Evolutionary conservation across 1,140 invertebrate genomes (phyloP).

Genomic region (Ceratitis capitata): DNA sequence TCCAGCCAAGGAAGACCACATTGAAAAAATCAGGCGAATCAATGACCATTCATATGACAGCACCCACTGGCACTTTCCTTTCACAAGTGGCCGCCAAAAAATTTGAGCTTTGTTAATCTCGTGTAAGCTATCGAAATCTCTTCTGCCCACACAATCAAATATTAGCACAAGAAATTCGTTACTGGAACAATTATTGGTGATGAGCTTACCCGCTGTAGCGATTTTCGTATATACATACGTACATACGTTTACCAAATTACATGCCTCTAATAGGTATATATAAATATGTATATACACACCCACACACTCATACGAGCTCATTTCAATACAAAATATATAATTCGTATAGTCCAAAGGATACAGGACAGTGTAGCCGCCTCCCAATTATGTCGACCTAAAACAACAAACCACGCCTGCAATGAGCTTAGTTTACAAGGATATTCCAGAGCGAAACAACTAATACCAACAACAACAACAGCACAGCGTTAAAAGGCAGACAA

Average conservation of each 20-base stretch:
- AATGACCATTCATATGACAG: too few species aligned
- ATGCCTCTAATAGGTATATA: too few species aligned
- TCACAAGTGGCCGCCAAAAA: too few species aligned
- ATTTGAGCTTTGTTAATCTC: neutral
- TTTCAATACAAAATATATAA: neutral
- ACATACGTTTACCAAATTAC: too few species aligned
- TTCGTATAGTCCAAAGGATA: neutral
- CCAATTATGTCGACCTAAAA: neutral
- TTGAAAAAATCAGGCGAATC: too few species aligned
- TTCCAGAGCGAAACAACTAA: too few species aligned
- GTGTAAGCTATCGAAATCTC: neutral
- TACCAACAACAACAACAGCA: neutral
- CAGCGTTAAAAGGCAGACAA: constrained; percentile 19
- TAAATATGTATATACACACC: neutral
- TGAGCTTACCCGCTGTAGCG: neutral
- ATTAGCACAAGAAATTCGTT: neutral
- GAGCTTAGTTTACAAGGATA: neutral
- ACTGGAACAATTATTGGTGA: neutral
- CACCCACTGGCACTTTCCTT: too few species aligned
- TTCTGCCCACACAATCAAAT: neutral
- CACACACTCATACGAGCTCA: neutral
- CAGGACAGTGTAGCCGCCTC: neutral
- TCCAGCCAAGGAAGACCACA: too few species aligned
- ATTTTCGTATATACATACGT: neutral
- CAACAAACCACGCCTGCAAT: neutral